A percentile compares a stretch with the other conserved stretches of the same genome.
Evolutionary conservation across 2,113 vertebrate species (phyloP).

Genomic region (Equus przewalskii): DNA sequence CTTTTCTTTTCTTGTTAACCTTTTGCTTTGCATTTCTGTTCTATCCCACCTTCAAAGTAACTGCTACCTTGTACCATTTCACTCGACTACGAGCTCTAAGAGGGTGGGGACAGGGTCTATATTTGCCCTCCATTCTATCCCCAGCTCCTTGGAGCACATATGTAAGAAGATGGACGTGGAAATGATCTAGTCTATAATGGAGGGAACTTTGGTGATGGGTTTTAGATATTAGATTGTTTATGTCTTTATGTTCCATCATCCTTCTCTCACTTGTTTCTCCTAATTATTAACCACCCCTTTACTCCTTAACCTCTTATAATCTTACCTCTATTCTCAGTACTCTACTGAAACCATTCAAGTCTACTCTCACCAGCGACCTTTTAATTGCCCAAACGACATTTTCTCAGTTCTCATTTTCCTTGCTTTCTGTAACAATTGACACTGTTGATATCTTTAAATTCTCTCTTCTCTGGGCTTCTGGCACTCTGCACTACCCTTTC

Average conservation of each 20-base stretch:
- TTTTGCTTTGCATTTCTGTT: slow-evolving; percentile 57
- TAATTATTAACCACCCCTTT: slow-evolving; percentile 31
- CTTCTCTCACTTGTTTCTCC: slow-evolving; percentile 35
- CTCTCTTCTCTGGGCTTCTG: slow-evolving; percentile 12
- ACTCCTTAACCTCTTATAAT: not conserved
- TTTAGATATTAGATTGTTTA: not conserved
- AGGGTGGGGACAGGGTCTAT: not conserved
- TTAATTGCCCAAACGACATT: not conserved
- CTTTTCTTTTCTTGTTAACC: not conserved
- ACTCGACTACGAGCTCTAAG: not conserved
- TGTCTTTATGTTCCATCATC: slow-evolving; percentile 32
- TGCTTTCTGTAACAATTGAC: not conserved
- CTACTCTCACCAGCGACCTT: not conserved
- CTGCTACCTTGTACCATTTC: not conserved
- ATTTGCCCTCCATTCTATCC: not conserved
- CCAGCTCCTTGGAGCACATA: not conserved
- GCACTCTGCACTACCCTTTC: not conserved
- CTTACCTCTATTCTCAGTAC: not conserved
- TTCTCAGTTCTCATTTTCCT: not conserved
- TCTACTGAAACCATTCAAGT: not conserved
- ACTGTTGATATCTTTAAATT: not conserved
- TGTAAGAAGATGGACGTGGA: not conserved
- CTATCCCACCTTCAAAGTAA: slow-evolving; percentile 2
- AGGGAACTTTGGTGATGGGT: not conserved
- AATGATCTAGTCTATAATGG: not conserved